phyloP scores from a whole-genome alignment of 2,888 invertebrate species.

The Megaustenia siamemsis region DNA sequence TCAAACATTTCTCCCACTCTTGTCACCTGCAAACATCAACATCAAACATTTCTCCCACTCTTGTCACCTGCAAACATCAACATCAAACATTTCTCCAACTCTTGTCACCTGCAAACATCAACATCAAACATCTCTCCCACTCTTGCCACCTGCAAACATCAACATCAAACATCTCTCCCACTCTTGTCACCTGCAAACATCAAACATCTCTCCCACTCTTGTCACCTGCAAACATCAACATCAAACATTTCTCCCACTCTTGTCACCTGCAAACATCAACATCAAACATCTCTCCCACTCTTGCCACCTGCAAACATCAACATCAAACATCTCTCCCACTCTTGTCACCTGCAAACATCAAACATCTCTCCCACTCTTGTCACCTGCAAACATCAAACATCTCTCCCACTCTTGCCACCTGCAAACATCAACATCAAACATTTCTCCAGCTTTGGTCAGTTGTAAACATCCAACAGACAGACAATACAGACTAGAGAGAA shows the following conservation, averaged over 20 bases:
- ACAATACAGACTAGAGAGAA: background rate
- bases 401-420: background rate
- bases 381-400: background rate
- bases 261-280: conserved; percentile 81
- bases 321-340: background rate
- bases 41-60: conserved; percentile 82
- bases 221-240: background rate
- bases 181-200: conserved; percentile 27
- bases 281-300: conserved; percentile 82
- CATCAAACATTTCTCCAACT: background rate
- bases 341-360: background rate
- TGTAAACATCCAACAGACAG: background rate
- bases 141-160: conserved; percentile 80
- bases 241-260: background rate
- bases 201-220: background rate
- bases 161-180: conserved; percentile 84
- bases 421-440: conserved; percentile 85
- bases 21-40: conserved; percentile 83
- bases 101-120: background rate
- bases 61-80: conserved; percentile 13
- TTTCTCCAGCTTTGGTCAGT: conserved; percentile 6
- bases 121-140: background rate
- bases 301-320: background rate
- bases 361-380: background rate
- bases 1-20: background rate